Evolutionary conservation across 2,888 invertebrate genomes (phyloP).

Genomic region (Malthinus flaveolus): DNA sequence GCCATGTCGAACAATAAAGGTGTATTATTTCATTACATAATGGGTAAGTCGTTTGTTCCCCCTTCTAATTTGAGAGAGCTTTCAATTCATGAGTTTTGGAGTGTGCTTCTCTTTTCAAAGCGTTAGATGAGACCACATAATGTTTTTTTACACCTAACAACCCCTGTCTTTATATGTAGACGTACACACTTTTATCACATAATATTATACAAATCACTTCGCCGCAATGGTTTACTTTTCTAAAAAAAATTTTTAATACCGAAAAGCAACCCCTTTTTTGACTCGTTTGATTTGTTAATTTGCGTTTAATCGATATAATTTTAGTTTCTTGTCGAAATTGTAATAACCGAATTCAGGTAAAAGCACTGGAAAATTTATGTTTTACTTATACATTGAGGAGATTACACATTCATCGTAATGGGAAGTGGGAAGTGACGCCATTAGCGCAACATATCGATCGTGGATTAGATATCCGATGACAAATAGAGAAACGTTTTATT

Average conservation of each 20-base stretch:
- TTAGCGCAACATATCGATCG: constrained; percentile 34
- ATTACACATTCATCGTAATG: constrained; percentile 38
- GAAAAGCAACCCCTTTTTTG: too few relatives aligned
- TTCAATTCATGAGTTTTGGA: constrained; percentile 32
- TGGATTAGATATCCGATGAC: constrained; percentile 36
- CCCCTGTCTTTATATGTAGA: constrained; percentile 17
- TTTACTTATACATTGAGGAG: constrained; percentile 33
- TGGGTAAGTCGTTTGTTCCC: constrained; percentile 26
- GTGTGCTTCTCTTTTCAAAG: constrained; percentile 25
- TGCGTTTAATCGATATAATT: too few relatives aligned
- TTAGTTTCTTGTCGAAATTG: constrained; percentile 25
- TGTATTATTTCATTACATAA: constrained; percentile 35
- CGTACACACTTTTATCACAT: constrained; percentile 16
- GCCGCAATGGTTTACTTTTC: too few relatives aligned
- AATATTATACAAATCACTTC: too few relatives aligned
- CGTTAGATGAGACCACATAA: constrained; percentile 22
- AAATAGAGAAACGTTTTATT: constrained; percentile 17
- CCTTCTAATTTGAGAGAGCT: constrained; percentile 33
- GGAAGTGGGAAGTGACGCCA: constrained; percentile 36
- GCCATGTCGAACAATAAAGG: constrained; percentile 22
- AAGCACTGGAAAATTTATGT: constrained; percentile 44
- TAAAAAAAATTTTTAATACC: too few relatives aligned
- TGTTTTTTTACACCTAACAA: constrained; percentile 27
- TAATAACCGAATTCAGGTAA: constrained; percentile 40
- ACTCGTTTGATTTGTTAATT: too few relatives aligned